Evolutionary conservation across 2,888 invertebrate species (phyloP).

Genomic region (Periphyllus acericola): DNA sequence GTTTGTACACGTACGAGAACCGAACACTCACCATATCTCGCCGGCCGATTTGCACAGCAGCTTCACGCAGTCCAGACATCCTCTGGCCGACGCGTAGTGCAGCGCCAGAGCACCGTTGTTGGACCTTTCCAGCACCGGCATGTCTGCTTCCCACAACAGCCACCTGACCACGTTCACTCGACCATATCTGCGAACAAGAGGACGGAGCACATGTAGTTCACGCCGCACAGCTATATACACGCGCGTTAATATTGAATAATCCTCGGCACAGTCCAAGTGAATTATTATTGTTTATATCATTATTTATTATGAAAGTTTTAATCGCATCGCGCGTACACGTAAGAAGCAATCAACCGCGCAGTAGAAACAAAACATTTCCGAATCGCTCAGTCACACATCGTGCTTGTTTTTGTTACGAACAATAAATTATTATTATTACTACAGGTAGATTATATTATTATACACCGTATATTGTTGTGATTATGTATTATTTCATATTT

Average conservation of each 20-base stretch:
- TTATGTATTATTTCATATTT: neutral
- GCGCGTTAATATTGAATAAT: conserved; percentile 4
- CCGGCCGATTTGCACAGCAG: conserved; percentile 80
- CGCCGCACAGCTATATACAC: neutral
- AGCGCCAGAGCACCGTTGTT: conserved; percentile 81
- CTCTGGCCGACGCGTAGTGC: conserved; percentile 87
- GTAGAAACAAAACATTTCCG: conserved; percentile 26
- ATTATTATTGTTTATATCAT: conserved; percentile 21
- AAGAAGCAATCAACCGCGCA: conserved; percentile 16
- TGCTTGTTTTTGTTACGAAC: neutral
- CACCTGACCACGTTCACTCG: conserved; percentile 71
- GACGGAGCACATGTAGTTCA: neutral
- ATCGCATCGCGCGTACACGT: neutral
- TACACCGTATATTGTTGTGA: neutral
- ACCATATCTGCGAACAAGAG: conserved; percentile 69
- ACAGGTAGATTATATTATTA: neutral
- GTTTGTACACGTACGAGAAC: neutral
- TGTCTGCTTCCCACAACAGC: conserved; percentile 72
- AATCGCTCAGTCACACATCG: neutral
- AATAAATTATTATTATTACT: neutral
- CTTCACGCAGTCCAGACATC: conserved; percentile 86
- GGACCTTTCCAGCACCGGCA: conserved; percentile 71
- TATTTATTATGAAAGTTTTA: conserved; percentile 41
- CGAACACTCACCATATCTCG: conserved; percentile 52
- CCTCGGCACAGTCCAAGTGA: neutral